Evolutionary conservation across 2,888 invertebrate species (phyloP).

Genomic region (Drosophila borborema): DNA sequence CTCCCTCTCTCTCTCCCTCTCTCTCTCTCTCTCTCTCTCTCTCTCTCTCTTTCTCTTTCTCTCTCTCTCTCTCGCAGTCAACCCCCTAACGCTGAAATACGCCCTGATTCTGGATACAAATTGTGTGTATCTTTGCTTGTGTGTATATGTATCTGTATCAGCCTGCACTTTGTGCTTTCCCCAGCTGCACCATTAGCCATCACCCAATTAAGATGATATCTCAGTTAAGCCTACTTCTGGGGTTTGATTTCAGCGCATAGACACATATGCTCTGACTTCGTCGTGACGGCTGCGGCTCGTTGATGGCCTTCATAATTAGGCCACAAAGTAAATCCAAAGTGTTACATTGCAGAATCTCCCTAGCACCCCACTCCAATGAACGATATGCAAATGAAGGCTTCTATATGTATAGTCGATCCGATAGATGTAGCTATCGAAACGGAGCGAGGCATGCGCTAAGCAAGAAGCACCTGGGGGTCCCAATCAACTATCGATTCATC

Average conservation of each 20-base stretch:
- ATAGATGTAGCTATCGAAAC: too few species aligned
- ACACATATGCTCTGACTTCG: conserved; percentile 20
- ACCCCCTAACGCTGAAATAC: conserved; percentile 4
- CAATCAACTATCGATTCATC: background rate
- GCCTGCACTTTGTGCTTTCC: background rate
- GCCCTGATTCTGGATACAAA: background rate
- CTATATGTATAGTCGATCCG: background rate
- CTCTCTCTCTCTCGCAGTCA: background rate
- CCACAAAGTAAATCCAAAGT: conserved; percentile 22
- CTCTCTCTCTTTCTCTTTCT: background rate
- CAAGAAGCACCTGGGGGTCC: background rate
- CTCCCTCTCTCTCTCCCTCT: background rate
- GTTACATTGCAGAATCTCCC: background rate
- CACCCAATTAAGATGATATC: conserved; percentile 54
- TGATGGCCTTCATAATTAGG: conserved; percentile 32
- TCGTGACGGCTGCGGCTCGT: conserved; percentile 35
- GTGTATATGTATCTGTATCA: conserved; percentile 1
- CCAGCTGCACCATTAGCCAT: conserved; percentile 11
- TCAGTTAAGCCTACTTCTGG: conserved; percentile 26
- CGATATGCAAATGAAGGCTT: conserved; percentile 38
- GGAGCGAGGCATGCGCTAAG: too few species aligned
- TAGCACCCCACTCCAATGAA: too few species aligned
- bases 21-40: background rate
- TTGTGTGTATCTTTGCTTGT: background rate
- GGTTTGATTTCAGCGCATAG: conserved; percentile 21